Evolutionary conservation across 2,888 invertebrate species (phyloP).

Genomic region (Didymodactylos carnosus): DNA sequence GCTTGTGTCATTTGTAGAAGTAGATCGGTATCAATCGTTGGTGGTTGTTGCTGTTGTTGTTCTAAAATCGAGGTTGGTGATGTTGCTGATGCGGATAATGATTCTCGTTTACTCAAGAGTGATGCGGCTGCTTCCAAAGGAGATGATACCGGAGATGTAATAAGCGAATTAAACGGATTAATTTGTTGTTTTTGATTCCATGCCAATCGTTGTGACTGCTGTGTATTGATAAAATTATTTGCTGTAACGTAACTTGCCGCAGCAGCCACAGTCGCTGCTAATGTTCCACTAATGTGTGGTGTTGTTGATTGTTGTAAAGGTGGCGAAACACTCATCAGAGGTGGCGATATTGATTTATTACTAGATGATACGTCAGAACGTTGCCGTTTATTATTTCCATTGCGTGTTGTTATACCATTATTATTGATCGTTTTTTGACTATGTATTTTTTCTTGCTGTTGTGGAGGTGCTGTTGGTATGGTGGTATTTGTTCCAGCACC

Average conservation of each 20-base stretch:
- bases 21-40: no score
- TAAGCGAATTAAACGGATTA: no score
- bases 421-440: background rate
- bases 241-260: no score
- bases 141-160: background rate
- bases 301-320: no score
- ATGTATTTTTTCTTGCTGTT: background rate
- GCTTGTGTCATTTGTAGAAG: no score
- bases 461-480: background rate
- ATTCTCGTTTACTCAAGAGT: no score
- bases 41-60: background rate
- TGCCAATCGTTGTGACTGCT: no score
- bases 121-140: background rate
- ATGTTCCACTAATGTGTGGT: no score
- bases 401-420: background rate
- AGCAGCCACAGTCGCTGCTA: no score
- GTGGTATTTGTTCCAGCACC: background rate
- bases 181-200: no score
- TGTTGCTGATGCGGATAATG: background rate
- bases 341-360: background rate
- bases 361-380: background rate
- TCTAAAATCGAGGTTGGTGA: background rate
- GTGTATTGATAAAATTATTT: no score
- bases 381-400: background rate
- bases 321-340: no score